phyloP scores from a whole-genome alignment of 2,113 vertebrate genomes.

The Ondatra zibethicus region DNA sequence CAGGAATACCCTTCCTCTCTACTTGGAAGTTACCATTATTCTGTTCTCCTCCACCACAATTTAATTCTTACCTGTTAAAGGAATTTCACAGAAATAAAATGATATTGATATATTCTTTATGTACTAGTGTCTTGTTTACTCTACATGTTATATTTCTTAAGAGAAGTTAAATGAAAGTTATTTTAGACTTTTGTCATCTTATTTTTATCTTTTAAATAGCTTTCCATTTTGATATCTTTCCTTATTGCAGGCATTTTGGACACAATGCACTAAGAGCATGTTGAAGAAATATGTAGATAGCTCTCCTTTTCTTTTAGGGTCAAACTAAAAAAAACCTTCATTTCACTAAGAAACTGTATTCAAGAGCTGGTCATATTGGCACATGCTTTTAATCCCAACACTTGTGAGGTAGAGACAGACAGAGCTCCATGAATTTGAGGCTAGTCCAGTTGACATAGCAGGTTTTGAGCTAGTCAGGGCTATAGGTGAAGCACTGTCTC shows the following conservation, averaged over 20 bases:
- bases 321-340: neutral
- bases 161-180: slow-evolving; percentile 14
- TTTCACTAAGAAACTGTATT: neutral
- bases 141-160: neutral
- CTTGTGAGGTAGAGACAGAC: neutral
- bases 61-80: neutral
- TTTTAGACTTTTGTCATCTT: slow-evolving; percentile 32
- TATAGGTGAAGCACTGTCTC: neutral
- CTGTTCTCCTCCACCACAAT: neutral
- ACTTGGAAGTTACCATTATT: neutral
- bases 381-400: neutral
- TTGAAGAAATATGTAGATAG: neutral
- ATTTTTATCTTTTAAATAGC: neutral
- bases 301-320: neutral
- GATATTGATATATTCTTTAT: neutral
- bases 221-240: neutral
- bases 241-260: neutral
- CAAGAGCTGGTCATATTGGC: neutral
- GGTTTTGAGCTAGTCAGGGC: too few species aligned
- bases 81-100: neutral
- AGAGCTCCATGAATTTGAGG: neutral
- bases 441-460: neutral
- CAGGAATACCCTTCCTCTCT: neutral
- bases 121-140: slow-evolving; percentile 21
- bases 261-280: neutral